Evolutionary conservation across 2,797 vertebrate genomes (phyloP).

Genomic region (Halcyon chelicuti): DNA sequence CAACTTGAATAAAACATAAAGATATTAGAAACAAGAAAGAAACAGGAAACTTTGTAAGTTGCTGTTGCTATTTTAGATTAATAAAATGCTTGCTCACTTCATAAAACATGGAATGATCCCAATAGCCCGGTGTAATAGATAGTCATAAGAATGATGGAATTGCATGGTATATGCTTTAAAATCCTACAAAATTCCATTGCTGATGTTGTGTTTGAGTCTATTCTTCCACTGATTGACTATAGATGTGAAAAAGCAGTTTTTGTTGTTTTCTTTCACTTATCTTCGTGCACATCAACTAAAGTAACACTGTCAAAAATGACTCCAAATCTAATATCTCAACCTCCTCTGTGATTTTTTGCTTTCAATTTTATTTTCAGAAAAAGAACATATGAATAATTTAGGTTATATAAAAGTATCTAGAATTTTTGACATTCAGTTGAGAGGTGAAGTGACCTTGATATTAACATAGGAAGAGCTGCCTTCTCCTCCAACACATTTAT

Average conservation of each 20-base stretch:
- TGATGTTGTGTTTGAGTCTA: background rate
- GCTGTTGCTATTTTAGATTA: background rate
- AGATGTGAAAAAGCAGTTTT: background rate
- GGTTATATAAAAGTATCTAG: background rate
- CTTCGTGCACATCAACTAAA: background rate
- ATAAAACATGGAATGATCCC: background rate
- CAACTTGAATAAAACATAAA: constrained; percentile 59
- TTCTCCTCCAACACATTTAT: background rate
- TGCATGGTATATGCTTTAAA: background rate
- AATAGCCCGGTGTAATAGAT: background rate
- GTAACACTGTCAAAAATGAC: background rate
- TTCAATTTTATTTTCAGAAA: background rate
- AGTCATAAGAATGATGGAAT: background rate
- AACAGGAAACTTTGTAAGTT: background rate
- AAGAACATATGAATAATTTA: background rate
- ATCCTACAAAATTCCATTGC: background rate
- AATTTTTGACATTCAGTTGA: background rate
- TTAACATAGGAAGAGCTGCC: background rate
- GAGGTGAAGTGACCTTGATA: background rate
- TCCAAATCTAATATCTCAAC: background rate
- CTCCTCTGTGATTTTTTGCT: background rate
- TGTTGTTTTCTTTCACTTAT: background rate
- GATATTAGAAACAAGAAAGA: background rate
- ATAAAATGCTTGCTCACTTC: background rate
- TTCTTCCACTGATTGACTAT: background rate